phyloP scores from a whole-genome alignment of 2,797 vertebrate species.

The Anguilla marmorata region DNA sequence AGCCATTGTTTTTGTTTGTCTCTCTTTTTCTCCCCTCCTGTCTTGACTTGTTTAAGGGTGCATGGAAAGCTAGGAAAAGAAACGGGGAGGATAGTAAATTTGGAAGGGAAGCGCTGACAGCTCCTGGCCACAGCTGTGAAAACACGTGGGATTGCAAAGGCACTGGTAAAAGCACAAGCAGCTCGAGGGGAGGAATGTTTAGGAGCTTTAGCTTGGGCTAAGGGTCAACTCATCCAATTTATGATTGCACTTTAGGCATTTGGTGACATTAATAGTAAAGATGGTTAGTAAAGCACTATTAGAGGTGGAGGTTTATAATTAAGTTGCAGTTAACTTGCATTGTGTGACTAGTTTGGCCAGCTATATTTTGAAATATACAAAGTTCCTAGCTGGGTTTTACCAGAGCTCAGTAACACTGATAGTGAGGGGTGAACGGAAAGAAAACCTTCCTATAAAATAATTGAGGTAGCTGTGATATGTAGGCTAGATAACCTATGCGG shows the following conservation, averaged over 20 bases:
- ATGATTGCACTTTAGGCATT: neutral
- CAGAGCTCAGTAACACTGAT: neutral
- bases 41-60: neutral
- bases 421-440: neutral
- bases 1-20: slow-evolving; percentile 7
- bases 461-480: neutral
- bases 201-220: neutral
- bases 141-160: slow-evolving; percentile 51
- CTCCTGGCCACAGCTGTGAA: slow-evolving; percentile 56
- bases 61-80: neutral
- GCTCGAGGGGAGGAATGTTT: slow-evolving; percentile 46
- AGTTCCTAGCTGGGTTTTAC: neutral
- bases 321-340: neutral
- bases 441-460: neutral
- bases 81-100: slow-evolving; percentile 23
- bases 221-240: neutral
- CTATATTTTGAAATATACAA: neutral
- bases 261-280: neutral
- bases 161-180: slow-evolving; percentile 36
- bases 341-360: neutral
- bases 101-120: slow-evolving; percentile 37
- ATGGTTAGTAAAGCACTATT: too few species aligned
- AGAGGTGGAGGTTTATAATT: too few species aligned
- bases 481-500: neutral
- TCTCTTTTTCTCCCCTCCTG: neutral